These are phyloP conservation scores for Orthosia cruda DNA, from an alignment of 2,888 invertebrate species.

Conservation along the genomic window DNA sequence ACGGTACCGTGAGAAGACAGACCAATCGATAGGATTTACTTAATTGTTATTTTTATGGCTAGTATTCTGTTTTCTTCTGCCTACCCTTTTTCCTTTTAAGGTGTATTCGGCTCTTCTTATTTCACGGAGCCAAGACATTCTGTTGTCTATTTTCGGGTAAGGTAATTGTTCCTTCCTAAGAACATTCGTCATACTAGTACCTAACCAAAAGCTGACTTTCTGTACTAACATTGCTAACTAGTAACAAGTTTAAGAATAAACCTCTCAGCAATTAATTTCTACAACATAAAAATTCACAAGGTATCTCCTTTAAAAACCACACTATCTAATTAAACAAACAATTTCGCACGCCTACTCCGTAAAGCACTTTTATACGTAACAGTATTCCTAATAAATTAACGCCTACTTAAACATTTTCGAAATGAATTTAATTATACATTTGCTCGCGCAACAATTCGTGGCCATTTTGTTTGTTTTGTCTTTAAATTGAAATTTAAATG, in stretches of 20 bases:
- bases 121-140: too few species aligned
- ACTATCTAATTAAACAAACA: conserved; percentile 7
- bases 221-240: too few species aligned
- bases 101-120: too few species aligned
- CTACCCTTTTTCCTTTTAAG: too few species aligned
- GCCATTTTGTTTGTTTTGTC: conserved; percentile 50
- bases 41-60: not conserved
- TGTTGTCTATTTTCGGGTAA: too few species aligned
- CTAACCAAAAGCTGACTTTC: too few species aligned
- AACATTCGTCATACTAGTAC: too few species aligned
- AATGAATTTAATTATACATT: conserved; percentile 65
- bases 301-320: not conserved
- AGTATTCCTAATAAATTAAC: conserved; percentile 48
- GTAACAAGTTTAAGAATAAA: too few species aligned
- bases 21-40: not conserved
- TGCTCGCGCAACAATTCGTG: conserved; percentile 54
- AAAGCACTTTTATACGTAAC: conserved; percentile 33
- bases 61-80: too few species aligned
- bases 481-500: conserved; percentile 50
- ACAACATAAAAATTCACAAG: not conserved
- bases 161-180: too few species aligned
- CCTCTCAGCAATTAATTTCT: not conserved
- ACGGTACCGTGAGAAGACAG: not conserved
- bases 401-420: conserved; percentile 57
- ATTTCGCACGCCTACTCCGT: conserved; percentile 18